These are phyloP conservation scores for Hoplostethus mediterraneus DNA, from an alignment of 2,797 vertebrate species.

Conservation along the genomic window DNA sequence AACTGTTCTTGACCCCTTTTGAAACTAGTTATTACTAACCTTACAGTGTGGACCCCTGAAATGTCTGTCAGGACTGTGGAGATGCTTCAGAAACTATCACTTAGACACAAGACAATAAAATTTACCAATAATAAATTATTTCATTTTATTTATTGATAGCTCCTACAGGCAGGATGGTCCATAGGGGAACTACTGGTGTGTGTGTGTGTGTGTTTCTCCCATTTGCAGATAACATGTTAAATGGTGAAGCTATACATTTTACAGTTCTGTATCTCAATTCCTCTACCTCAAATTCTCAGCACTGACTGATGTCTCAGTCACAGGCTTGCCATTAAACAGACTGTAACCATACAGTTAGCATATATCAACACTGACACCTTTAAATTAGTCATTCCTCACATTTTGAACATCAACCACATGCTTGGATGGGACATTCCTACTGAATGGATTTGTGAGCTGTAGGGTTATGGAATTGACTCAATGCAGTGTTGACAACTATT, in stretches of 20 bases:
- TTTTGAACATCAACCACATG: not conserved
- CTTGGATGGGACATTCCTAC: too few relatives aligned
- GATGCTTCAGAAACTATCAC: not conserved
- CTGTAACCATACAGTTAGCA: not conserved
- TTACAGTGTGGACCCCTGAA: not conserved
- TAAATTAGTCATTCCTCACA: not conserved
- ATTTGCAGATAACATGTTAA: not conserved
- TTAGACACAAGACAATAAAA: not conserved
- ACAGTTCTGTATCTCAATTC: not conserved
- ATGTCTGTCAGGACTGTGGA: not conserved
- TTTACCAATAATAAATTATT: too few relatives aligned
- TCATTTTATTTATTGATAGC: not conserved
- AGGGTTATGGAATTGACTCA: too few relatives aligned
- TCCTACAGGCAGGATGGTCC: not conserved
- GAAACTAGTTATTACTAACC: not conserved
- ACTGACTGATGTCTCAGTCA: constrained; percentile 1
- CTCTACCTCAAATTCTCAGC: not conserved
- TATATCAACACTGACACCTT: constrained; percentile 4
- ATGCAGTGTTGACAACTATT: too few relatives aligned
- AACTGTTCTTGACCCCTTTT: not conserved
- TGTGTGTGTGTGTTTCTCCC: not conserved
- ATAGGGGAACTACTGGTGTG: not conserved
- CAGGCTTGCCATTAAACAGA: not conserved
- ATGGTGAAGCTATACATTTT: not conserved
- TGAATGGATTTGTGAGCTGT: too few relatives aligned